Evolutionary conservation across 2,113 vertebrate species (phyloP).

Genomic region (Cavia aperea): DNA sequence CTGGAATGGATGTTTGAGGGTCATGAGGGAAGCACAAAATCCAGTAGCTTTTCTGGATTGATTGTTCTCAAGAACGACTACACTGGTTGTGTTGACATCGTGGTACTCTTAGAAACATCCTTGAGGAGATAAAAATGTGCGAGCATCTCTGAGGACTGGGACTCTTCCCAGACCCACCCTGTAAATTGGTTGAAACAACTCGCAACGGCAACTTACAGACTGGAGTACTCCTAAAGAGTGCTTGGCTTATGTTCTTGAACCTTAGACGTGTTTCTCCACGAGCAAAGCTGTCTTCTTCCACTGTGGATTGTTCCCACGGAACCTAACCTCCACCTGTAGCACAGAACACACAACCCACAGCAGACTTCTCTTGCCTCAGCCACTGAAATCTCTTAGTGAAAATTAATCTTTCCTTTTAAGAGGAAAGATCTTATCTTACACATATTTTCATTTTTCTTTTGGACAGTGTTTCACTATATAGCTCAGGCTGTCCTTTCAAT

Average conservation of each 20-base stretch:
- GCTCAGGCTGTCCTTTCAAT: neutral
- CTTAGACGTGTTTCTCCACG: neutral
- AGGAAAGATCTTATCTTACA: neutral
- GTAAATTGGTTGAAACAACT: neutral
- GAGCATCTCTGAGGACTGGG: neutral
- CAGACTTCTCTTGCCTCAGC: neutral
- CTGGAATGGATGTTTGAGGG: neutral
- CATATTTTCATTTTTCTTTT: neutral
- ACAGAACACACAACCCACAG: rapidly evolving
- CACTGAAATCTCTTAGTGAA: neutral
- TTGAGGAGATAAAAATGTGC: neutral
- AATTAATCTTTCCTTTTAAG: slow-evolving; percentile 4
- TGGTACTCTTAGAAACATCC: neutral
- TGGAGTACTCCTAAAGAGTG: neutral
- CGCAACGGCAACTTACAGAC: neutral
- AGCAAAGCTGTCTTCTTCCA: neutral
- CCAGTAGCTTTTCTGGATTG: neutral
- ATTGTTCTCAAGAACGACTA: slow-evolving; percentile 7
- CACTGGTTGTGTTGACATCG: neutral
- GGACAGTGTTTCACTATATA: neutral
- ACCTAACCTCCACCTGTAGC: neutral
- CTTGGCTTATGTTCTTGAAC: neutral
- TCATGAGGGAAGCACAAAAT: slow-evolving; percentile 14
- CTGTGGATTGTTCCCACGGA: neutral
- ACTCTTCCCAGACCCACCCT: neutral